phyloP scores from a whole-genome alignment of 2,888 invertebrate genomes.

The Thymelicus acteon region DNA sequence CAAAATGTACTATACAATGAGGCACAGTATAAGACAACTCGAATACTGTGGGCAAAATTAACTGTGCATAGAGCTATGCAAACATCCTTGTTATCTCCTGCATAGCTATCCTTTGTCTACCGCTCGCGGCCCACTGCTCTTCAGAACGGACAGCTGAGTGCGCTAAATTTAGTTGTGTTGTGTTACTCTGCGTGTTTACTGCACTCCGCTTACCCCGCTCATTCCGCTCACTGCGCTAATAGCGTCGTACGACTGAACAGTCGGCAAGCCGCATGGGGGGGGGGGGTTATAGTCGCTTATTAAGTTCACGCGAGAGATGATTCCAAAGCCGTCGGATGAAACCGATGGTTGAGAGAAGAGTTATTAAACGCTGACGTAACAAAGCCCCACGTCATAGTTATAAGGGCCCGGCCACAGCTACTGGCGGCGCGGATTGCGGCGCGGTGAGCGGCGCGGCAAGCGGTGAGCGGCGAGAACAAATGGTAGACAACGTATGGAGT shows the following conservation, averaged over 20 bases:
- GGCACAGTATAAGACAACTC: no score
- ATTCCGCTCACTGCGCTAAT: background rate
- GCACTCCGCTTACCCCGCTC: no score
- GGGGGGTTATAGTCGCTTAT: constrained; percentile 8
- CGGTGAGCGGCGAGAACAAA: no score
- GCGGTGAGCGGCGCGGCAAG: no score
- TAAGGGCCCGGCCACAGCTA: no score
- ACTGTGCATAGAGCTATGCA: no score
- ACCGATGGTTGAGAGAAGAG: background rate
- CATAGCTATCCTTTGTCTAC: background rate
- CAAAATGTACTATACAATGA: no score
- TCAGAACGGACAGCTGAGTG: background rate
- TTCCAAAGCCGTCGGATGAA: background rate
- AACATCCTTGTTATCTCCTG: background rate
- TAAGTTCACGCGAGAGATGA: constrained; percentile 8
- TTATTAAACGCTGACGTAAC: background rate
- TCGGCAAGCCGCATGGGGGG: background rate
- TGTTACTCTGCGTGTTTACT: background rate
- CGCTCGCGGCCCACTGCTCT: background rate
- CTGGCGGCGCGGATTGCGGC: no score
- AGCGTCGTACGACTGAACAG: background rate
- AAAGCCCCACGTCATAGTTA: background rate
- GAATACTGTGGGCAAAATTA: no score
- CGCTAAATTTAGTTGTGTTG: background rate
- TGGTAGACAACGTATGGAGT: no score